Conservation (phyloP, 2,888 invertebrate genomes). For the Lithophane socia region DNA sequence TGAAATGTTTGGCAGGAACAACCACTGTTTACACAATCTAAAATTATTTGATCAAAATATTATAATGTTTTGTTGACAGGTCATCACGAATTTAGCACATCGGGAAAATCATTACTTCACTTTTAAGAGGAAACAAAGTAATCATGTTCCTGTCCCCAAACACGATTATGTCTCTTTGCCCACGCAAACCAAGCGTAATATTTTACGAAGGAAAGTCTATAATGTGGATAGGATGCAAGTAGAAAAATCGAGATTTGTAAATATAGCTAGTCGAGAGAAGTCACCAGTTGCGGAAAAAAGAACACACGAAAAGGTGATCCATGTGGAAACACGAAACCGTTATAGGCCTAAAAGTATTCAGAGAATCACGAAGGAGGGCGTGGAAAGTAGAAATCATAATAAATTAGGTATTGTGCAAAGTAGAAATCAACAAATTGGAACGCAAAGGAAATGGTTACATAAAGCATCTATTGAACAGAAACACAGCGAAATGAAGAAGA, state of each 20-base stretch:
- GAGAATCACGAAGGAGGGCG: not conserved
- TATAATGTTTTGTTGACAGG: slow-evolving; percentile 3
- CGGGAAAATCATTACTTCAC: not conserved
- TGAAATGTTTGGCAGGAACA: not conserved
- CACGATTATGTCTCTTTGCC: not conserved
- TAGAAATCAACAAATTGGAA: not conserved
- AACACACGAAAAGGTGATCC: not conserved
- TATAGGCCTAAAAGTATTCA: not conserved
- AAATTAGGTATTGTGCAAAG: not conserved
- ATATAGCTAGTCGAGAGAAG: not conserved
- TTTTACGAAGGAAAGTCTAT: not conserved
- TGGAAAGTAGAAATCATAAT: not conserved
- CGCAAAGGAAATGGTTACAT: not conserved
- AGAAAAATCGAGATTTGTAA: not conserved
- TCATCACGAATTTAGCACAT: not conserved
- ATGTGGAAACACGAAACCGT: not conserved
- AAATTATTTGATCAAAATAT: not conserved
- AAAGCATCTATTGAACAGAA: not conserved
- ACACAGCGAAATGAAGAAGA: not conserved
- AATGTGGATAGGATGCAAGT: not conserved
- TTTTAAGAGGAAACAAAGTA: not conserved
- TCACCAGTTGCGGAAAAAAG: not conserved
- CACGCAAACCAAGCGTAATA: not conserved
- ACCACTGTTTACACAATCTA: not conserved
- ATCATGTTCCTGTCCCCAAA: not conserved